Evolutionary conservation across 2,888 invertebrate genomes (phyloP).

Genomic region (Macrosiphum euphorbiae): DNA sequence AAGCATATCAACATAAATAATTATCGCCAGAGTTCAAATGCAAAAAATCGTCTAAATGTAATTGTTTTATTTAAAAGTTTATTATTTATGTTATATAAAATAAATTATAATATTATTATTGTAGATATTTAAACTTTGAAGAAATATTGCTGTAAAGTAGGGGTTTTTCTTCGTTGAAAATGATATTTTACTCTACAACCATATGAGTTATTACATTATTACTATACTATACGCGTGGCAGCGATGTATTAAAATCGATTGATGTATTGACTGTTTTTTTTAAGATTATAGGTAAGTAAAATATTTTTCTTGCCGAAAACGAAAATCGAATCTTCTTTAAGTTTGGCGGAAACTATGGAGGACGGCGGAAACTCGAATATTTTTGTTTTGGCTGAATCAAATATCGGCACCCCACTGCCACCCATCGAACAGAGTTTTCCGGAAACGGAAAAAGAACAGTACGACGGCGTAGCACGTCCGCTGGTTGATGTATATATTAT

Average conservation of each 20-base stretch:
- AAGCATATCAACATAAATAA: neutral
- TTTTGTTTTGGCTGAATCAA: neutral
- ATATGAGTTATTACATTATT: neutral
- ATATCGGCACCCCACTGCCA: neutral
- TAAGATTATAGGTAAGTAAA: neutral
- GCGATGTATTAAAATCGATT: neutral
- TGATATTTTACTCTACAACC: neutral
- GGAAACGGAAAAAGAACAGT: neutral
- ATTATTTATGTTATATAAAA: too few species aligned
- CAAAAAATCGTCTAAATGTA: neutral
- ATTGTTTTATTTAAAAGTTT: neutral
- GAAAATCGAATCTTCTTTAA: neutral
- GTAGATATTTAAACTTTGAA: neutral
- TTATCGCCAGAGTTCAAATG: neutral
- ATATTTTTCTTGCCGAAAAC: neutral
- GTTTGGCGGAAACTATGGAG: neutral
- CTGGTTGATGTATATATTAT: neutral
- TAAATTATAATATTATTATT: neutral
- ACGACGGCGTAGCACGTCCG: neutral
- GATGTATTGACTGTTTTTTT: neutral
- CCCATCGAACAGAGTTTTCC: neutral
- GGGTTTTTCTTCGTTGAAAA: neutral
- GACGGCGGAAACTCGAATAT: neutral
- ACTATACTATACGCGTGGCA: neutral
- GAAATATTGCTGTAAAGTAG: neutral